A percentile compares a stretch with the other conserved stretches of the same genome.
phyloP scores from a whole-genome alignment of 1,140 invertebrate genomes.

The Drosophila sucinea region DNA sequence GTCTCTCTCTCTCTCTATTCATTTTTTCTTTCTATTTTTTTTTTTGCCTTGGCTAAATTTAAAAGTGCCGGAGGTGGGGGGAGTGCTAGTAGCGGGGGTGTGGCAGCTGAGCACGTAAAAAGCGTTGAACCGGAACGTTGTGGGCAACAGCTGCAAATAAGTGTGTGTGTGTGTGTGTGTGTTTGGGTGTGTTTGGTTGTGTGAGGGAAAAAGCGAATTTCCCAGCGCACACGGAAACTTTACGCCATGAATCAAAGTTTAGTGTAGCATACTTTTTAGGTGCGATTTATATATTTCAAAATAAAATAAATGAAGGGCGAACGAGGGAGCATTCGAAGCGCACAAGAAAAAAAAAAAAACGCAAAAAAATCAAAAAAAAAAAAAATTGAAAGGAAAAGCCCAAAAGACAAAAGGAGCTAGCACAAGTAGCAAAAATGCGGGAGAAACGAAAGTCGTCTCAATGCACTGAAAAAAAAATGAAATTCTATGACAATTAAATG shows the following conservation, averaged over 20 bases:
- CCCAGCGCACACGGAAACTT: conserved; percentile 76
- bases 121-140: conserved; percentile 79
- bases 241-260: conserved; percentile 80
- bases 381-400: conserved; percentile 40
- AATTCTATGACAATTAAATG: neutral
- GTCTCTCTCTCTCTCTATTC: conserved; percentile 10
- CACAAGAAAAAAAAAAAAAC: conserved; percentile 2
- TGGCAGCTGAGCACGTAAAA: conserved; percentile 79
- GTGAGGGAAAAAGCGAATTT: conserved; percentile 74
- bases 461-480: neutral
- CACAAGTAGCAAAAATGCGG: conserved; percentile 2
- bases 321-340: conserved; percentile 49
- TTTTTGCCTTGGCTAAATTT: conserved; percentile 48
- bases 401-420: conserved; percentile 73
- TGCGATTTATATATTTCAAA: conserved; percentile 82
- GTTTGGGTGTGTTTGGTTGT: conserved; percentile 47
- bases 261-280: conserved; percentile 81
- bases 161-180: conserved; percentile 32
- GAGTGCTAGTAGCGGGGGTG: conserved; percentile 29
- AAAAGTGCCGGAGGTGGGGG: conserved; percentile 25
- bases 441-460: neutral
- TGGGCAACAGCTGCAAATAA: conserved; percentile 75
- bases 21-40: neutral
- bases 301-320: conserved; percentile 81
- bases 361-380: conserved; percentile 2